Evolutionary conservation across 2,888 invertebrate species (phyloP), one percentile per base, ranked within the genome.

Genomic region (Phortica magna): DNA sequence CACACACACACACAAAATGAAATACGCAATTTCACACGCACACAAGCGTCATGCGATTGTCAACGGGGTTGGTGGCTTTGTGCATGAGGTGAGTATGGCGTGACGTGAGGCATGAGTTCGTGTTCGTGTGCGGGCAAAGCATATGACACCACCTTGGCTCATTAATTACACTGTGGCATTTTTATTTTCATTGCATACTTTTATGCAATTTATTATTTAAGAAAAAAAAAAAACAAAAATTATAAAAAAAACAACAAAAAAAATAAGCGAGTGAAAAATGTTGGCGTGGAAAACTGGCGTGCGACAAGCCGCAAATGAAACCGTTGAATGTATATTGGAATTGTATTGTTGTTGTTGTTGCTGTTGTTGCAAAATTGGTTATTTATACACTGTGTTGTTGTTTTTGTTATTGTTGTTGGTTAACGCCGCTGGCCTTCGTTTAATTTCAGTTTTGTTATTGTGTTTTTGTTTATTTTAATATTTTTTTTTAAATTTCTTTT

Each of bases 21-120:
- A 86, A 88, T 85, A 88, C 87, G 88, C 86, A 86, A 85, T 88
- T 88, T 86, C 87, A 86, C 88, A 88, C 88, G 83, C 83, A 81
- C 12, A 31, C 73, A 9, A 74, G 31, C 65, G 48, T 48, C 48
- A 6, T 1, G 9, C 1, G 9, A 2, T 48, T 48, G 10, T 9
- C 14, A 48, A 2, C 48, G 10, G 2, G 14, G 48, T 9, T 12
- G 3, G 48, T 43, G 48, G 9, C 10, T 10, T 43, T 10, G 43
- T 6, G 43, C 48, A 48, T 1, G 3, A 9, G 14, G 31, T 31
- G 31, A 31, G 31, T 4, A 2, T 48, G 3, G 1, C 48, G 48
- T 48, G 48, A 9, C 48, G 48, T 14, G 10, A 10, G 6, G 22
- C 7, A 22, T 61, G 61, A 12, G 61, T n/a, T 48, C 9, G 78